Base-by-base conservation (phyloP, 2,797 vertebrate species). In the Chiroxiphia lanceolata region DNA sequence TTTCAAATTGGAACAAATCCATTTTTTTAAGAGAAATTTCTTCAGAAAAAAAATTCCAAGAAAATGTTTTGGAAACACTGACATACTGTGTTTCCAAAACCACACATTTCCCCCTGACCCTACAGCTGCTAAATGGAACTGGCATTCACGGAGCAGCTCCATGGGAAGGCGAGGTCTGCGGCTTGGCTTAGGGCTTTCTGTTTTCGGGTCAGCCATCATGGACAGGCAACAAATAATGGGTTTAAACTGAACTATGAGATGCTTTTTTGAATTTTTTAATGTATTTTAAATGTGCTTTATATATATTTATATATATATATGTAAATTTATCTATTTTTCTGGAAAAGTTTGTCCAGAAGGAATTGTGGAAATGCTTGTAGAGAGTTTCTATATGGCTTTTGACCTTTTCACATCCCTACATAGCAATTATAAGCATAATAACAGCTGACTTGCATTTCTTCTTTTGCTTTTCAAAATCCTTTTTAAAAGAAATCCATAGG, bases 61-160 rank as follows among this genome's bases (percentile, higher is more conserved):
- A 95, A 97, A 97, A 93, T 96, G 67, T 97, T 97, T 95, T 96
- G 95, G 95, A 96, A 96, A 97, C 95, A 97, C 61, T 97, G 83
- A 94, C 96, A 97, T 95, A 91, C 90, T 95, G 93, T 97, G 93
- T 97, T 97, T 95, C 96, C 93, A 96, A 97, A 97, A 63, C 94
- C 95, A 93, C 90, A 92, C 40, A 38, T 95, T 92, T 96, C 47
- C 88, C 77, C 59, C 59, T 93, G 93, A 95, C 96, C 95, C 92
- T 89, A 76, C 96, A 96, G 90, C 95, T 97, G 96, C 90, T 92
- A 83, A 84, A 92, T 63, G 92, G 83, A 95, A 79, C 74, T 95
- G 93, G 88, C 67, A 68, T 78, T 94, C 80, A 42, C 0, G 11
- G 70, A 95, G 77, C 27, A 89, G 54, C 70, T 93, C 71, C 2